Conservation (phyloP, 2,113 vertebrate species). For the Anolis carolinensis region DNA sequence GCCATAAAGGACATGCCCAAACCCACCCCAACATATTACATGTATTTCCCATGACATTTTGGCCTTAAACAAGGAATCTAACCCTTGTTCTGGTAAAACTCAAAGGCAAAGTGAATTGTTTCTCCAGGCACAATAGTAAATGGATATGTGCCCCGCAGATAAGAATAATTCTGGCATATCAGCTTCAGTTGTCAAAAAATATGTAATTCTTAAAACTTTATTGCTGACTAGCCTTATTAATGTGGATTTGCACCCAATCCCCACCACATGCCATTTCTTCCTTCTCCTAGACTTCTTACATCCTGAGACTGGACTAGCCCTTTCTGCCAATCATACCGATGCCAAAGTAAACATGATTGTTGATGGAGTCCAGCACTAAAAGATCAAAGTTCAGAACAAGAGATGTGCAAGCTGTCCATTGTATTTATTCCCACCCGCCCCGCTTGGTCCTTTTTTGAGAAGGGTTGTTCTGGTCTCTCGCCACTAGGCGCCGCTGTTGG, state of each 20-base stretch:
- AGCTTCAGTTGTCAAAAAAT: background rate
- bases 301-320: background rate
- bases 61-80: background rate
- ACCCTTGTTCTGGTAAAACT: background rate
- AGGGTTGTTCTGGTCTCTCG: background rate
- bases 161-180: background rate
- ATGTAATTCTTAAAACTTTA: background rate
- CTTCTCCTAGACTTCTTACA: background rate
- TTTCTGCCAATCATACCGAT: background rate
- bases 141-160: no score
- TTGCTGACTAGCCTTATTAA: no score
- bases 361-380: background rate
- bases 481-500: constrained; percentile 9
- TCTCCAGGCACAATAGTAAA: background rate
- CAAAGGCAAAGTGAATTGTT: background rate
- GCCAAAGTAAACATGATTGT: background rate
- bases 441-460: background rate
- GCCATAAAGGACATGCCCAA: background rate
- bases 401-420: background rate
- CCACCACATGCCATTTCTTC: no score
- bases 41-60: background rate
- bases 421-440: no score
- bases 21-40: background rate
- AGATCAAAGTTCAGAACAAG: background rate
- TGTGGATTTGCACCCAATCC: no score